Conservation (phyloP, 1,140 invertebrate genomes). For the Brachionus koreanus region DNA sequence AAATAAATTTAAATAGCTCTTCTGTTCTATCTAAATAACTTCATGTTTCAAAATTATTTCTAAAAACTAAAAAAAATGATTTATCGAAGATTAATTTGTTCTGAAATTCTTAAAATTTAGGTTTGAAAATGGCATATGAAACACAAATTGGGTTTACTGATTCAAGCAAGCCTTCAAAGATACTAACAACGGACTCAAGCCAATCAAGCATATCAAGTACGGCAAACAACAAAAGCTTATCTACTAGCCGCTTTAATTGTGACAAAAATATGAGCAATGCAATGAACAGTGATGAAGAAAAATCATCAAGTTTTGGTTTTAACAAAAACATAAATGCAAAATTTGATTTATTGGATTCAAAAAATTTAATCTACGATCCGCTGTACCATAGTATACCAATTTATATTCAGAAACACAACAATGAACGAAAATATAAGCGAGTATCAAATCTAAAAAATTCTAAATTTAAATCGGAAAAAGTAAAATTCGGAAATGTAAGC, state of each 20-base stretch:
- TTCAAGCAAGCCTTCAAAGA: not conserved
- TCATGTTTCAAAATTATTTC: too few species aligned
- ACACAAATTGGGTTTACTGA: not conserved
- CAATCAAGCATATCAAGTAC: not conserved
- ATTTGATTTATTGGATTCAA: not conserved
- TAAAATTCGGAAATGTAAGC: not conserved
- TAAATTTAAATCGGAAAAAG: not conserved
- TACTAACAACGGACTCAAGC: not conserved
- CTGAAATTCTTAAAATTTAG: too few species aligned
- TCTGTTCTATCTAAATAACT: too few species aligned
- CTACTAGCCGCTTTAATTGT: not conserved
- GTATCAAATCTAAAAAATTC: slow-evolving; percentile 3
- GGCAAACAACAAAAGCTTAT: not conserved
- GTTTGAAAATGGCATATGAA: not conserved
- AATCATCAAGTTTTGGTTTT: not conserved
- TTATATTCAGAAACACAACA: not conserved
- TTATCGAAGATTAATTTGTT: too few species aligned
- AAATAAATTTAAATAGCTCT: too few species aligned
- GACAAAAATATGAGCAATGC: not conserved
- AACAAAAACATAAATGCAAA: not conserved
- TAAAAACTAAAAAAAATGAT: too few species aligned
- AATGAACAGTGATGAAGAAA: not conserved
- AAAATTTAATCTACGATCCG: not conserved
- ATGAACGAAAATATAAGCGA: not conserved
- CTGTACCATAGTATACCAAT: slow-evolving; percentile 5